A percentile compares a stretch with the other conserved stretches of the same genome.
Evolutionary conservation across 2,797 vertebrate genomes (phyloP).

Genomic region (Xenops minutus): DNA sequence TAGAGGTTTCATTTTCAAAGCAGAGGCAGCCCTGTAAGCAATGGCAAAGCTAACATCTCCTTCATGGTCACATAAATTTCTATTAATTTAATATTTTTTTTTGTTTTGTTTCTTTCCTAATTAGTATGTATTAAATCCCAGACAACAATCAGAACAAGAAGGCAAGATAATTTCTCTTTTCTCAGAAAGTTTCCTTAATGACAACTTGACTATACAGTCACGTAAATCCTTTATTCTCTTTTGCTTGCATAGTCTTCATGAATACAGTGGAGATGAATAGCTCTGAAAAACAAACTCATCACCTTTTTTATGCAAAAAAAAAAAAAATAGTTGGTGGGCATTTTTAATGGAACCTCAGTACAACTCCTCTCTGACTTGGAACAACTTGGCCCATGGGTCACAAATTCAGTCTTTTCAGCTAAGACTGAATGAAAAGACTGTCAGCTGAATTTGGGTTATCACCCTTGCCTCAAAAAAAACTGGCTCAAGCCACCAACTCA

Average conservation of each 20-base stretch:
- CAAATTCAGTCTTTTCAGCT: background rate
- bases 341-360: background rate
- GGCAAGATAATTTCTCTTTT: background rate
- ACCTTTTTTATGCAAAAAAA: background rate
- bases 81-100: background rate
- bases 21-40: fast-evolving
- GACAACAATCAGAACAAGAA: background rate
- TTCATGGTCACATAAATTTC: background rate
- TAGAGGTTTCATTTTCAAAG: background rate
- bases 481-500: background rate
- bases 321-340: background rate
- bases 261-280: background rate
- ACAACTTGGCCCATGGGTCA: background rate
- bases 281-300: background rate
- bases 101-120: background rate
- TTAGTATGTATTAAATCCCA: background rate
- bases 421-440: background rate
- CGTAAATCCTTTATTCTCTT: background rate
- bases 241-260: background rate
- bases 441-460: background rate
- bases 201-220: background rate
- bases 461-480: background rate
- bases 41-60: background rate
- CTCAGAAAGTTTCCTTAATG: background rate
- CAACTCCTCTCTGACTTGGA: background rate